phyloP scores from a whole-genome alignment of 2,113 vertebrate species.

The Arvicanthis niloticus region DNA sequence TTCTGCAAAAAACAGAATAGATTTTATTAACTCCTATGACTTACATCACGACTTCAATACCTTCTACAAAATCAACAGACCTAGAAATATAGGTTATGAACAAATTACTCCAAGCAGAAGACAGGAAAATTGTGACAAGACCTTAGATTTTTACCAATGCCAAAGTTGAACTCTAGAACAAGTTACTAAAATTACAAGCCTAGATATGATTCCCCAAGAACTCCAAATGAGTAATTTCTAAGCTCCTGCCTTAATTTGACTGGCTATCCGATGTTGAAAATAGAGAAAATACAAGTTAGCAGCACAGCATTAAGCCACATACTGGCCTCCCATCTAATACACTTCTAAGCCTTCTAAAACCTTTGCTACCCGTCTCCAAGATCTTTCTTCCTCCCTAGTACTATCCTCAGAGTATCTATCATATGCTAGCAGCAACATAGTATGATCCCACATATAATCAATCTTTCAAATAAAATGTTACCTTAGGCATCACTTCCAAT shows the following conservation, averaged over 20 bases:
- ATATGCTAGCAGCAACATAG: neutral
- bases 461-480: neutral
- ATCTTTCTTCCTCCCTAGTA: neutral
- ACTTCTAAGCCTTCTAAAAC: slow-evolving; percentile 19
- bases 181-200: neutral
- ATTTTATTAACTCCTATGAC: slow-evolving; percentile 52
- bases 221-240: neutral
- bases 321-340: neutral
- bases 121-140: neutral
- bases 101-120: neutral
- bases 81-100: slow-evolving; percentile 24
- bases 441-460: neutral
- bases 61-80: neutral
- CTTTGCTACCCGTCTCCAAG: neutral
- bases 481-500: neutral
- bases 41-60: neutral
- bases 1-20: slow-evolving; percentile 81
- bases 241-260: neutral
- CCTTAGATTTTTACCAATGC: neutral
- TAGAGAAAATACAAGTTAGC: neutral
- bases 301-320: neutral
- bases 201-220: neutral
- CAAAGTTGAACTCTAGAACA: neutral
- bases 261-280: neutral
- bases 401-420: neutral